Evolutionary conservation across 2,888 invertebrate species (phyloP).

Genomic region (Cantharis flavilabris): DNA sequence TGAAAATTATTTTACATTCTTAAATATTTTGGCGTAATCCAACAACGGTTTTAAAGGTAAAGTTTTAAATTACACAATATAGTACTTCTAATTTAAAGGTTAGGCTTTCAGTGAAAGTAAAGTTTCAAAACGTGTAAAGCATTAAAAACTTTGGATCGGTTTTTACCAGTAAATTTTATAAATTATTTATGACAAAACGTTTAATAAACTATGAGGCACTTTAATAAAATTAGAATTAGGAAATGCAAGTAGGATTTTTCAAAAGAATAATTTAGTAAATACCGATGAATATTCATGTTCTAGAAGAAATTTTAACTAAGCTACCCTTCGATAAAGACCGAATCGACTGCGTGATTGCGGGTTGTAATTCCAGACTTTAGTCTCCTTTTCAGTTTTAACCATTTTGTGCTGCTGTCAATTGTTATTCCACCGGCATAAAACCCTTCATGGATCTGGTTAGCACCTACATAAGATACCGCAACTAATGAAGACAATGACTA

Average conservation of each 20-base stretch:
- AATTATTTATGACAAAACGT: not conserved
- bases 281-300: not conserved
- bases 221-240: constrained; percentile 2
- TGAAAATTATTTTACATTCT: not conserved
- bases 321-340: not conserved
- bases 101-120: not conserved
- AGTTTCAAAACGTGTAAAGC: not conserved
- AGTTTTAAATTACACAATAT: not conserved
- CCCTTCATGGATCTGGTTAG: not conserved
- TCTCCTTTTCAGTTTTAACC: not conserved
- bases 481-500: not conserved
- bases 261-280: constrained; percentile 1
- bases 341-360: constrained; percentile 1
- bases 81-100: not conserved
- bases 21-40: not conserved
- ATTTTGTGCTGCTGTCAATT: not conserved
- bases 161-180: not conserved
- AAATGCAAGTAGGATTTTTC: constrained; percentile 1
- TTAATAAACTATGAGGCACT: not conserved
- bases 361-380: not conserved
- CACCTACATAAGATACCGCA: not conserved
- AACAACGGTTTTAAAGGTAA: not conserved
- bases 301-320: not conserved
- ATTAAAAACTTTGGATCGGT: not conserved
- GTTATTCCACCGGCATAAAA: constrained; percentile 1